Base-by-base conservation (phyloP, 2,797 vertebrate genomes). In the Ctenopoma multispine region DNA sequence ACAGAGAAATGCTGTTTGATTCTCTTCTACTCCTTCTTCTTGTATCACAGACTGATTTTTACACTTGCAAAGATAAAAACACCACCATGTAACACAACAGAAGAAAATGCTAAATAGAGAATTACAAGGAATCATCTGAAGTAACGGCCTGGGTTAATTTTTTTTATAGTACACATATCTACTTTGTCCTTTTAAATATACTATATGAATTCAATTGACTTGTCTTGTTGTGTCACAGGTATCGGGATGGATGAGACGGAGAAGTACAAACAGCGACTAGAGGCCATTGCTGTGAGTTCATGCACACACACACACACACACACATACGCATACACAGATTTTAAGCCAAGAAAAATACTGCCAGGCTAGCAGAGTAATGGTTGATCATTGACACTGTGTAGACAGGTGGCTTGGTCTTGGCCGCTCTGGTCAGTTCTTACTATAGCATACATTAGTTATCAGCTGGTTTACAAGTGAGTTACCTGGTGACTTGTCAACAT, bases 261-360 rank as follows among this genome's bases (percentile, higher is more conserved):
- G 76, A 93, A 93, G 81, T 95, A 95, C 90, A 84, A 94, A 88
- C 93, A 93, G 84, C 85, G 94, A 75, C 85, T 94, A 65, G 90
- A 94, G 75, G 93, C 92, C 64, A 95, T 95, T 69, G 92, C 92
- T 72, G 94, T 95, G 80, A 91, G 94, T 90, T 31, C 3, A 59
- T 18, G 11, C 62, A 56, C 21, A 36, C 31, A 53, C 68, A 54
- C 73, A 69, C 47, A 63, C 17, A 56, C 62, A 44, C 54, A 60
- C 21, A 51, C 50, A 53, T 15, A 34, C 7, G 44, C 17, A 50
- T 63, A 48, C n/a, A 23, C 46, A 17, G 6, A 44, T 2, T 44
- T 51, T 20, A 5, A 44, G 24, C 8, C 34, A 23, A 15, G n/a
- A 63, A 56, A 34, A 15, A 21, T 53, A 4, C 21, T 13, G n/a